phyloP scores from a whole-genome alignment of 2,113 vertebrate genomes.

The Macrotis lagotis region DNA sequence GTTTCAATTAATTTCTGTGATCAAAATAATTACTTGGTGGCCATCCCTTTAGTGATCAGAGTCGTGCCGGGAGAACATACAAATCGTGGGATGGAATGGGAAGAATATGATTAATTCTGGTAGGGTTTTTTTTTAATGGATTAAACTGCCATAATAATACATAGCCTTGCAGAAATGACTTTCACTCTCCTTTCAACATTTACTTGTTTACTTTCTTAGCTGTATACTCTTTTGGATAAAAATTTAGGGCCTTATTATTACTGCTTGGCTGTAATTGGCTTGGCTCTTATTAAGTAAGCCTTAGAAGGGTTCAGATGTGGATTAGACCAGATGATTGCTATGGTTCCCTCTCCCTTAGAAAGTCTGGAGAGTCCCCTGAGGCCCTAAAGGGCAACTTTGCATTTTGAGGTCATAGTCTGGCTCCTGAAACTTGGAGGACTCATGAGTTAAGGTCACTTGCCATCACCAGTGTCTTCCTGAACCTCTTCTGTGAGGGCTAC shows the following conservation, averaged over 20 bases:
- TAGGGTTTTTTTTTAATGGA: background rate
- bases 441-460: no score
- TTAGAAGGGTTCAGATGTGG: no score
- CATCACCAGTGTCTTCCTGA: no score
- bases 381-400: no score
- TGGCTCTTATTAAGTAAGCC: no score
- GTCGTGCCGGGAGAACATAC: background rate
- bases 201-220: background rate
- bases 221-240: background rate
- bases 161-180: background rate
- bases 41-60: background rate
- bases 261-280: background rate
- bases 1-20: background rate
- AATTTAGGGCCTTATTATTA: background rate
- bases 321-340: no score
- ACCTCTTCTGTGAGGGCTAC: no score
- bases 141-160: constrained; percentile 17
- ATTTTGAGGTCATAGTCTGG: no score
- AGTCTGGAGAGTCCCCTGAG: no score
- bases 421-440: no score
- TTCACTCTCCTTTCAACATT: background rate
- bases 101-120: background rate
- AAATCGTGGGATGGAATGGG: background rate
- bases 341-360: no score
- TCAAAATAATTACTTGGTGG: background rate